A percentile compares a stretch with the other conserved stretches of the same genome.
Evolutionary conservation across 2,113 vertebrate genomes (phyloP).

Genomic region (Amphilophus citrinellus): DNA sequence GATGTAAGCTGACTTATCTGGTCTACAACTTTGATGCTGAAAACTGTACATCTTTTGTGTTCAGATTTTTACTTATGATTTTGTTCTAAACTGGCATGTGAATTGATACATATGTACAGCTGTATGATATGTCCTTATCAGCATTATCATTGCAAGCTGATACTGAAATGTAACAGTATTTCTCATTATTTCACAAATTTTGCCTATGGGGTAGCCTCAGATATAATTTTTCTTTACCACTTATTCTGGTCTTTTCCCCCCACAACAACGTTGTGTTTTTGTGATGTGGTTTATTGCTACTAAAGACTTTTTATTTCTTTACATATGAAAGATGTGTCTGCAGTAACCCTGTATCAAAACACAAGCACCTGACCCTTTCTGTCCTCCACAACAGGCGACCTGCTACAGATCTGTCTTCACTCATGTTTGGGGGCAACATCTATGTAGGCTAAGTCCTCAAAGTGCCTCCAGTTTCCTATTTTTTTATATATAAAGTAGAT

Average conservation of each 20-base stretch:
- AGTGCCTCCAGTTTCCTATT: slow-evolving; percentile 91
- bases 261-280: slow-evolving; percentile 35
- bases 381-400: slow-evolving; percentile 58
- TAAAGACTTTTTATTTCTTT: slow-evolving; percentile 55
- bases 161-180: slow-evolving; percentile 68
- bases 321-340: slow-evolving; percentile 35
- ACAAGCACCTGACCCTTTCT: slow-evolving; percentile 42
- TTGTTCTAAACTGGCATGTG: slow-evolving; percentile 64
- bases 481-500: slow-evolving; percentile 88
- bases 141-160: slow-evolving; percentile 53
- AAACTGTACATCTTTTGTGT: slow-evolving; percentile 47
- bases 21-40: slow-evolving; percentile 45
- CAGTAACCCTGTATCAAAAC: slow-evolving; percentile 53
- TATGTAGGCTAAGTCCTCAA: slow-evolving; percentile 83
- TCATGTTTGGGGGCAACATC: slow-evolving; percentile 82
- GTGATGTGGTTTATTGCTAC: slow-evolving; percentile 39
- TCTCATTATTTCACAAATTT: slow-evolving; percentile 52
- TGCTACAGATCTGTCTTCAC: slow-evolving; percentile 73
- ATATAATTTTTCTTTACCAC: slow-evolving; percentile 44
- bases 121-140: slow-evolving; percentile 53
- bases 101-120: slow-evolving; percentile 65
- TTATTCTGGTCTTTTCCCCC: slow-evolving; percentile 9
- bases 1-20: slow-evolving; percentile 43
- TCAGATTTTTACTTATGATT: slow-evolving; percentile 57
- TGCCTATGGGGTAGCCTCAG: slow-evolving; percentile 24